Evolutionary conservation across 2,797 vertebrate species (phyloP).

Genomic region (Simalia tracyae): DNA sequence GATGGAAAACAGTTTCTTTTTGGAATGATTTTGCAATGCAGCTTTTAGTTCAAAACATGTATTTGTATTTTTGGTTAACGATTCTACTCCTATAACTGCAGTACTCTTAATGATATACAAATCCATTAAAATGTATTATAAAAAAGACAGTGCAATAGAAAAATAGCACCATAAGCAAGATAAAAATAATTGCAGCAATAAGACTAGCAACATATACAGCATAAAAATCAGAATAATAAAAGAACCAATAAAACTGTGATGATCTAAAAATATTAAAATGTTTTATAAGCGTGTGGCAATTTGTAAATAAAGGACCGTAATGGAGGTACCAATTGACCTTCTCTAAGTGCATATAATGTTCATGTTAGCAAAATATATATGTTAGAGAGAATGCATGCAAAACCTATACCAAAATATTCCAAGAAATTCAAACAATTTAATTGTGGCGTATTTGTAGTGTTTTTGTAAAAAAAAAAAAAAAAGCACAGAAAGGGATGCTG

Average conservation of each 20-base stretch:
- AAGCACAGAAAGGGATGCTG: neutral
- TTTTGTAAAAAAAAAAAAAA: neutral
- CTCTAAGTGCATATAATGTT: neutral
- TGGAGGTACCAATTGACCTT: neutral
- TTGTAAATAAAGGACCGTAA: neutral
- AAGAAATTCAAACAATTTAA: neutral
- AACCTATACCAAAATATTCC: neutral
- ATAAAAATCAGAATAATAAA: conserved; percentile 3
- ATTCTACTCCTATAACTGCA: neutral
- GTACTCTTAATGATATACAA: neutral
- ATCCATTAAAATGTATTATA: neutral
- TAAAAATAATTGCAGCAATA: neutral
- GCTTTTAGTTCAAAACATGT: neutral
- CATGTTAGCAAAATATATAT: neutral
- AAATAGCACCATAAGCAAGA: neutral
- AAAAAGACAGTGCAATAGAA: neutral
- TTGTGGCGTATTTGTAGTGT: neutral
- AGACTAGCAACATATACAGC: neutral
- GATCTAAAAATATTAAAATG: neutral
- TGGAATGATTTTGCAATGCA: neutral
- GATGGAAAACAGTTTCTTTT: neutral
- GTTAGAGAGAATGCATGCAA: neutral
- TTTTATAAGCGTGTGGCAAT: neutral
- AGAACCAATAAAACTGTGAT: neutral
- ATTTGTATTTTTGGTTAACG: neutral